These are phyloP conservation scores for Nerophis ophidion DNA, from an alignment of 2,113 vertebrate genomes.

Conservation along the genomic window DNA sequence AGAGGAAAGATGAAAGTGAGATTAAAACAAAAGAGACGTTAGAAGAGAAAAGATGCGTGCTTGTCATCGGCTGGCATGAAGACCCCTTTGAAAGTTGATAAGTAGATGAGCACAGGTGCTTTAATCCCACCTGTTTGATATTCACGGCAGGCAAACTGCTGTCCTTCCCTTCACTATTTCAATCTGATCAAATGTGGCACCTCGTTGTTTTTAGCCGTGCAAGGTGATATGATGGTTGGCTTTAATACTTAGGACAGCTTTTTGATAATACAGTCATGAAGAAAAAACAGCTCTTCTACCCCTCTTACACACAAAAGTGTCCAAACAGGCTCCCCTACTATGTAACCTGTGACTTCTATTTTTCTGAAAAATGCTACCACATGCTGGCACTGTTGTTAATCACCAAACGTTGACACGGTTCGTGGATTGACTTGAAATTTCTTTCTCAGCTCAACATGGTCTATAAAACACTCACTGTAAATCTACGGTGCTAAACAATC, in stretches of 20 bases:
- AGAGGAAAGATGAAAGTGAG: constrained; percentile 29
- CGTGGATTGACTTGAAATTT: too few species aligned
- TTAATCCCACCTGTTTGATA: constrained; percentile 66
- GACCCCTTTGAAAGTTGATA: constrained; percentile 55
- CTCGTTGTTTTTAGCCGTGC: constrained; percentile 14
- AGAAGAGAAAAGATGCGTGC: constrained; percentile 19
- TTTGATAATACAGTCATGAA: background rate
- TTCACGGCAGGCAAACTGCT: constrained; percentile 51
- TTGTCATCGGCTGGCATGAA: constrained; percentile 42
- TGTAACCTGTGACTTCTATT: too few species aligned
- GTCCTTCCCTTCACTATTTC: constrained; percentile 41
- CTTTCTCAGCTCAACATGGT: too few species aligned
- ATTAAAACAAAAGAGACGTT: constrained; percentile 44
- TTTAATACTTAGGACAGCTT: constrained; percentile 15
- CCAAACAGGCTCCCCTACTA: too few species aligned
- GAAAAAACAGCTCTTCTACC: background rate
- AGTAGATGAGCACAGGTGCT: constrained; percentile 32
- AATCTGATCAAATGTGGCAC: constrained; percentile 39
- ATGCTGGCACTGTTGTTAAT: too few species aligned
- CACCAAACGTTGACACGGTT: too few species aligned
- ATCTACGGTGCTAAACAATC: too few species aligned
- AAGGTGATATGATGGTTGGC: constrained; percentile 13
- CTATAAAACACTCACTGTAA: too few species aligned
- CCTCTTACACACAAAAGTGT: too few species aligned
- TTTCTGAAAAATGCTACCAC: too few species aligned